Conservation (phyloP, 2,797 vertebrate species). For the Etheostoma nigrum region DNA sequence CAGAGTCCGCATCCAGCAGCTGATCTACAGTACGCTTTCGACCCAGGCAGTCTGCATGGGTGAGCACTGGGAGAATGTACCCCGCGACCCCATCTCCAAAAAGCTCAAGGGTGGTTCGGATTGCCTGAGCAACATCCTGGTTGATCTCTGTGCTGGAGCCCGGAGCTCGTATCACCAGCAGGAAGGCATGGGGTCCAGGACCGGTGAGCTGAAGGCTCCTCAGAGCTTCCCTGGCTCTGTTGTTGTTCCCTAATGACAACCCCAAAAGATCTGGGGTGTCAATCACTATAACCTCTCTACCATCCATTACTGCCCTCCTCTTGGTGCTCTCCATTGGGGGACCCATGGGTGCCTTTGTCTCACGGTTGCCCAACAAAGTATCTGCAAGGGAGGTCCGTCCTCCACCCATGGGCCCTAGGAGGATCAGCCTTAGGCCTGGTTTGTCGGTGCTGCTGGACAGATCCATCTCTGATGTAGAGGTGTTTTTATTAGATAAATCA, state of each 20-base stretch:
- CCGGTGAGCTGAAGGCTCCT: conserved; percentile 75
- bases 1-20: conserved; percentile 56
- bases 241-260: conserved; percentile 33
- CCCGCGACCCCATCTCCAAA: conserved; percentile 57
- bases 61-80: conserved; percentile 73
- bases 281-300: conserved; percentile 65
- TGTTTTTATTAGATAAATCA: conserved; percentile 8
- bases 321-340: conserved; percentile 56
- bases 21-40: conserved; percentile 34
- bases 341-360: background rate
- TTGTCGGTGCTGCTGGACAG: conserved; percentile 11
- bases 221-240: conserved; percentile 73
- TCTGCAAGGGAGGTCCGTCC: conserved; percentile 62
- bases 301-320: conserved; percentile 46
- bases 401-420: conserved; percentile 70
- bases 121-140: conserved; percentile 35
- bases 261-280: conserved; percentile 80
- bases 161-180: conserved; percentile 69
- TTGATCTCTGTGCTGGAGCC: conserved; percentile 9
- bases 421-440: conserved; percentile 69
- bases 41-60: conserved; percentile 49
- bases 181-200: conserved; percentile 80
- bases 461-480: conserved; percentile 37
- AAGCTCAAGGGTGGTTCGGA: conserved; percentile 55
- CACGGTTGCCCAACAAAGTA: conserved; percentile 57